These are phyloP conservation scores for Holothuria scabra DNA, from an alignment of 53 echinoderm and acorn worm genomes.

Conservation along the genomic window DNA sequence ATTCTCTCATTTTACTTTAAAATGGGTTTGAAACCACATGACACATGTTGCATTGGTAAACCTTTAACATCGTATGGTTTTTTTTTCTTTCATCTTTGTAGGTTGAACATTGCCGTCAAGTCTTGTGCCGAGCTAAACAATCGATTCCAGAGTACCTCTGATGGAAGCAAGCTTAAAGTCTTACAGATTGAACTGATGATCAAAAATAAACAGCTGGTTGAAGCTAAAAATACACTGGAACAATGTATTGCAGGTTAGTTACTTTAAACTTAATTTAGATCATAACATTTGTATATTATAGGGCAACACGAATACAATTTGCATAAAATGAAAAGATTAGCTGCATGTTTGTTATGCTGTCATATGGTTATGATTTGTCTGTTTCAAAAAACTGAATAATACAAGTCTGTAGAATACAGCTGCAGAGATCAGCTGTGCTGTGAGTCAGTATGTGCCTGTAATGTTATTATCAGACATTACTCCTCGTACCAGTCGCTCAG, in stretches of 20 bases:
- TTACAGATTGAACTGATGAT: conserved; percentile 82
- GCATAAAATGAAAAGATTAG: neutral
- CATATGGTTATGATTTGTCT: no score
- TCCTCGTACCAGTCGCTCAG: no score
- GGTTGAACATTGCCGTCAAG: conserved; percentile 58
- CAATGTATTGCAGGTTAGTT: conserved; percentile 66
- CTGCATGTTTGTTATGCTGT: no score
- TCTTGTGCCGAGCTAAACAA: conserved; percentile 63
- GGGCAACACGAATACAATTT: neutral
- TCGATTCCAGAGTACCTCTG: conserved; percentile 56
- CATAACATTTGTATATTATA: no score
- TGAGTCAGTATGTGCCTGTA: no score
- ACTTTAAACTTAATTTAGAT: neutral
- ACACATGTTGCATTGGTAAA: neutral
- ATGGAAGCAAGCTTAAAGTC: conserved; percentile 66
- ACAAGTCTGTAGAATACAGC: no score
- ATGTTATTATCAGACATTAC: no score
- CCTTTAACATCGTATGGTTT: neutral
- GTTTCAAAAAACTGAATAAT: no score
- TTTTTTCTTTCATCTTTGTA: conserved; percentile 37
- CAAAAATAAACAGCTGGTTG: conserved; percentile 55
- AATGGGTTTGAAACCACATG: no score
- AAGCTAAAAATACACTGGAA: conserved; percentile 68
- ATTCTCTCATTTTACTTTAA: no score
- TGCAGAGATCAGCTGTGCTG: no score